phyloP scores from a whole-genome alignment of 2,113 vertebrate genomes.

The Hippocampus comes region DNA sequence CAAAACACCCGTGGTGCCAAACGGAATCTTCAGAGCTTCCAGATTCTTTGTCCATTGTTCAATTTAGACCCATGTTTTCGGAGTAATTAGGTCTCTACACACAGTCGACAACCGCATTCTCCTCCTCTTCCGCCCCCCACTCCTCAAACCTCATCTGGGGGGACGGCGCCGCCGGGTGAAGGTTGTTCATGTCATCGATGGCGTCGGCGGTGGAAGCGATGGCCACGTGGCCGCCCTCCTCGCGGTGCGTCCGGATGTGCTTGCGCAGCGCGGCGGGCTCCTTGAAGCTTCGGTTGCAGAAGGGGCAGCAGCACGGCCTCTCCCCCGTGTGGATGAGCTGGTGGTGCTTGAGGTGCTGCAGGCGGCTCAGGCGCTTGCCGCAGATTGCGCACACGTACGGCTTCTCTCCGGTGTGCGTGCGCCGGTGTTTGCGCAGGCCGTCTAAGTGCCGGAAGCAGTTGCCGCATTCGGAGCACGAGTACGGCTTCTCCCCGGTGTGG shows the following conservation, averaged over 20 bases:
- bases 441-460: constrained; percentile 77
- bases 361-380: constrained; percentile 76
- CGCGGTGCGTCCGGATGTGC: constrained; percentile 73
- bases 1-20: too few species aligned
- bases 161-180: constrained; percentile 65
- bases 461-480: constrained; percentile 76
- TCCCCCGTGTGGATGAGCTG: constrained; percentile 80
- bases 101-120: constrained; percentile 68
- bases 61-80: too few species aligned
- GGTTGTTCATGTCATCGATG: constrained; percentile 64
- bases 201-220: constrained; percentile 38
- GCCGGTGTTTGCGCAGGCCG: constrained; percentile 76
- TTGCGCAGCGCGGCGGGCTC: constrained; percentile 74
- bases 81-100: constrained; percentile 48
- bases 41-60: too few species aligned
- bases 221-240: constrained; percentile 60
- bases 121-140: constrained; percentile 74
- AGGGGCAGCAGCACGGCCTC: constrained; percentile 74
- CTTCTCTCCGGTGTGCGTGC: constrained; percentile 78
- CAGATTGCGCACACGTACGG: constrained; percentile 76
- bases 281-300: constrained; percentile 77
- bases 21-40: too few species aligned
- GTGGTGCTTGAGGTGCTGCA: constrained; percentile 80
- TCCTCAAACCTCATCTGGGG: constrained; percentile 76
- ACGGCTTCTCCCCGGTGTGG: constrained; percentile 78